Evolutionary conservation across 2,797 vertebrate species (phyloP), one percentile per base, ranked within the genome.

Genomic region (Etheostoma perlongum): DNA sequence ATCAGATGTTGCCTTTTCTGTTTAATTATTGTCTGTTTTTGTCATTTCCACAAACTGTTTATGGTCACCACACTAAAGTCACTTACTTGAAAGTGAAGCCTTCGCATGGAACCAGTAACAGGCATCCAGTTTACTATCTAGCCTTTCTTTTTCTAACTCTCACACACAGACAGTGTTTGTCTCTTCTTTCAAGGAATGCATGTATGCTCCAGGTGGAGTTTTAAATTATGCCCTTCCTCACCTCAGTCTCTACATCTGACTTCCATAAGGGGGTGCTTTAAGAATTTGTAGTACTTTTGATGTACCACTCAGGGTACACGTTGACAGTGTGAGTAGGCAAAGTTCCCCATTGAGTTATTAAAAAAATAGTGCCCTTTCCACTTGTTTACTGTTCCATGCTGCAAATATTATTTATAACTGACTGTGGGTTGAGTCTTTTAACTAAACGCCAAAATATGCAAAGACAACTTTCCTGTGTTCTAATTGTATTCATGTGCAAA

Each of bases 1-100:
- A 78, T 81, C 72, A 48, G 75, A 77, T 89, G 72, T 85, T 89
- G 79, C 83, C 86, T 92, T 94, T 93, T 92, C 54, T 88, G 0
- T 61, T 61, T 27, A 40, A 8, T 68, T 48, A 15, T 23, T 47
- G 13, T 74, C 3, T 46, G 10, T 54, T 60, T 61, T 68, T 60
- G 12, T 62, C 5, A 21, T 42, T 53, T 52, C 4, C 10, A 30
- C 36, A 30, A 52, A 69, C 40, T 47, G 1, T 44, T n/a, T 25
- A 40, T 7, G 21, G 30, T 3, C 14, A 21, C 8, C 19, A 7
- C 11, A 18, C 52, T 23, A 15, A 62, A 16, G 11, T 46, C 7
- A 19, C 48, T 8, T 49, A 3, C 33, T 47, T 25, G 9, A 59
- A 52, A 52, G 44, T 30, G 4, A 60, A n/a, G 10, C 16, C 36